Conservation (phyloP, 2,888 invertebrate species). For the Bimastos eiseni region DNA sequence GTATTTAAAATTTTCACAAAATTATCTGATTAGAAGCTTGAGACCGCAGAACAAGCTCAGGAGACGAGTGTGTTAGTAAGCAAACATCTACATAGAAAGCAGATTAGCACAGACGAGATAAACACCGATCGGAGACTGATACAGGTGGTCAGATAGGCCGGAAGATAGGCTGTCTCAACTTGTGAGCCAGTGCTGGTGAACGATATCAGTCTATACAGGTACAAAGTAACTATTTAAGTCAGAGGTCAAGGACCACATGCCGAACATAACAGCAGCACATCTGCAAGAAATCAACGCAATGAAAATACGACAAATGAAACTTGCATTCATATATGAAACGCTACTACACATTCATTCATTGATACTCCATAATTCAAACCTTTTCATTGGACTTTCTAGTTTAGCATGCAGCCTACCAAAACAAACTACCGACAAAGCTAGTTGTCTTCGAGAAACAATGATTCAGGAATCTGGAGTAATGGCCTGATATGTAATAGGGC, state of each 20-base stretch:
- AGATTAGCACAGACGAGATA: background rate
- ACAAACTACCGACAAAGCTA: background rate
- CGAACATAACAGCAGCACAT: background rate
- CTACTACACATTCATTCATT: background rate
- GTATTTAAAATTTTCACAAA: background rate
- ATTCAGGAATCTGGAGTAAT: background rate
- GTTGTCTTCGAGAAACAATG: background rate
- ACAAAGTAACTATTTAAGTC: background rate
- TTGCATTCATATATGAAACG: background rate
- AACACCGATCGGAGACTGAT: background rate
- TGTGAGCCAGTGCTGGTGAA: background rate
- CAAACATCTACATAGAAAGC: background rate
- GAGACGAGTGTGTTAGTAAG: background rate
- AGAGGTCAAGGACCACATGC: background rate
- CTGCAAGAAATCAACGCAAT: background rate
- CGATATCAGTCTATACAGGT: background rate
- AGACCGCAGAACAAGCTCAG: background rate
- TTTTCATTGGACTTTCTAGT: background rate
- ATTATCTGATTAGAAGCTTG: background rate
- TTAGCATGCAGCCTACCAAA: background rate
- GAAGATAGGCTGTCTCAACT: background rate
- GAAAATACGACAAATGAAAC: background rate
- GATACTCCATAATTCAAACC: background rate
- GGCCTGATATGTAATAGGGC: background rate
- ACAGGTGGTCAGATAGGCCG: background rate